Evolutionary conservation across 2,113 vertebrate genomes (phyloP).

Genomic region (Eulacestoma nigropectus): DNA sequence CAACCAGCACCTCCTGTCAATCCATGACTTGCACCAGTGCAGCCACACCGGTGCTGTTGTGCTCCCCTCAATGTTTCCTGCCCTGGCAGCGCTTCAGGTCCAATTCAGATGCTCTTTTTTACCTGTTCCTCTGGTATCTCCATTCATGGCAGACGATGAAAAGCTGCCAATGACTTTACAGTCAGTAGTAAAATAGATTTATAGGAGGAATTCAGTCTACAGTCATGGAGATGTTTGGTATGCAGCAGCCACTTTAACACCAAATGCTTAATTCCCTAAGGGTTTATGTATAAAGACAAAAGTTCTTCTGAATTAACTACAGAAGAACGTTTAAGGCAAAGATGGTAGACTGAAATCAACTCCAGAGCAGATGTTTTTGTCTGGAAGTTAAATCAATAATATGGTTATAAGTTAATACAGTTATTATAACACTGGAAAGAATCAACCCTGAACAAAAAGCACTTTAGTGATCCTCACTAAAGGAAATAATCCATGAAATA

Average conservation of each 20-base stretch:
- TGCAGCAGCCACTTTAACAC: not conserved
- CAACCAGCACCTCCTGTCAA: not conserved
- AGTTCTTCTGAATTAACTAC: not conserved
- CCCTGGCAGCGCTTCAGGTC: not conserved
- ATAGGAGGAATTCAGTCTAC: not conserved
- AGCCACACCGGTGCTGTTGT: rapidly evolving
- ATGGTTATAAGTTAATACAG: not conserved
- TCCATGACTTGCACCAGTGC: not conserved
- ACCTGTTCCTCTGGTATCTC: not conserved
- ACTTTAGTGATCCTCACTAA: not conserved
- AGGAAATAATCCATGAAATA: not conserved
- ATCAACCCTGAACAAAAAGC: not conserved
- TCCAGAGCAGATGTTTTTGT: not conserved
- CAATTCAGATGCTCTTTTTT: not conserved
- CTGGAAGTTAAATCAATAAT: not conserved
- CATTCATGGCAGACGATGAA: not conserved
- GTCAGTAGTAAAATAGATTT: not conserved
- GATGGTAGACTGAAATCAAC: not conserved
- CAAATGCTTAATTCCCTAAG: not conserved
- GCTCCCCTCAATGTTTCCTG: not conserved
- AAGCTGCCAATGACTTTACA: not conserved
- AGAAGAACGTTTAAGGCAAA: not conserved
- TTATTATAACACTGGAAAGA: not conserved
- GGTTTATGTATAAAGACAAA: not conserved
- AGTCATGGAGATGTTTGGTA: not conserved